Percentiles rank a stretch among this genome's conserved stretches.
Conservation (phyloP, 2,113 vertebrate species). For the Tapirus terrestris region DNA sequence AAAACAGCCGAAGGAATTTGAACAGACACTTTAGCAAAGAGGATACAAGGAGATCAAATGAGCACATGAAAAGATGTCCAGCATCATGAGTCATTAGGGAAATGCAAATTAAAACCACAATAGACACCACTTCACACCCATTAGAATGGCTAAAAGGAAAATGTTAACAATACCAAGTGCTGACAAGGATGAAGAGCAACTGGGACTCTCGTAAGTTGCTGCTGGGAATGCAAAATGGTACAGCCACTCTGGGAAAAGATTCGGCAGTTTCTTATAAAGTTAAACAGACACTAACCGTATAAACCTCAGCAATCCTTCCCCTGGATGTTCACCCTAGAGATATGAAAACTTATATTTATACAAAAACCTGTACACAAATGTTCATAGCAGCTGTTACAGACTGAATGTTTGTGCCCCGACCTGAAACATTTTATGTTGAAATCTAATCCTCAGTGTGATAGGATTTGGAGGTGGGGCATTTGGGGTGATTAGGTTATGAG, state of each 20-base stretch:
- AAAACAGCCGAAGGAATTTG: not conserved
- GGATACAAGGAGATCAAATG: not conserved
- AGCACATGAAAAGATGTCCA: not conserved
- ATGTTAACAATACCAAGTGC: not conserved
- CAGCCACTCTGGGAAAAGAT: not conserved
- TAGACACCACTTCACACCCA: not conserved
- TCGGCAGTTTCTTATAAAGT: too few species aligned
- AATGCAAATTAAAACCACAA: not conserved
- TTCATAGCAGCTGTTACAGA: not conserved
- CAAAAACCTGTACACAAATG: not conserved
- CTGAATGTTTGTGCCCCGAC: not conserved
- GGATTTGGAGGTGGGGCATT: not conserved
- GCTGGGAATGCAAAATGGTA: not conserved
- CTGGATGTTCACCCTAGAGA: not conserved
- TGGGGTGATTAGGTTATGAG: not conserved
- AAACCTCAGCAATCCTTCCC: not conserved
- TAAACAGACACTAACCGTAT: not conserved
- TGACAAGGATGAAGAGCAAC: not conserved
- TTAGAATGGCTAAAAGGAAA: not conserved
- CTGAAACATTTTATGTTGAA: not conserved
- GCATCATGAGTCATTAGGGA: not conserved
- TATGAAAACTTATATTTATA: not conserved
- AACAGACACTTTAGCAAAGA: not conserved
- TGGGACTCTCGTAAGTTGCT: not conserved
- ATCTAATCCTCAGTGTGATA: not conserved